Conservation (phyloP, 2,888 invertebrate genomes). For the Rhagonycha fulva region DNA sequence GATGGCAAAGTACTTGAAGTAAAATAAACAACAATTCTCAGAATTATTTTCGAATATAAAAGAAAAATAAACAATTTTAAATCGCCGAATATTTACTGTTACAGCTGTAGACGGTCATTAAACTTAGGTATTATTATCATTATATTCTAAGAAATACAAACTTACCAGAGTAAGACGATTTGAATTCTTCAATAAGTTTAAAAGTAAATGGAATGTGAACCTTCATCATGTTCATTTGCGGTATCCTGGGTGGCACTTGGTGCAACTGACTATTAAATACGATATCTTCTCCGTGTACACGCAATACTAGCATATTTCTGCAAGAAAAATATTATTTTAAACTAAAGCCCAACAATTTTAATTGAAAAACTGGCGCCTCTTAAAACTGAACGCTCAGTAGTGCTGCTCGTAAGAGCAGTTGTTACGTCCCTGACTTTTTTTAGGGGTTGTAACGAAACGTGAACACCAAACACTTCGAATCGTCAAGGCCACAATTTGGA, state of each 20-base stretch:
- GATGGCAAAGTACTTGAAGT: not conserved
- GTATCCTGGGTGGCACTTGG: constrained; percentile 63
- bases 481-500: not conserved
- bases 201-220: constrained; percentile 84
- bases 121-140: not conserved
- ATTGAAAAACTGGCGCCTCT: not conserved
- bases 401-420: not conserved
- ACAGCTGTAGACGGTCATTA: not conserved
- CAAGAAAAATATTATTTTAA: constrained; percentile 35
- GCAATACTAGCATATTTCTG: constrained; percentile 79
- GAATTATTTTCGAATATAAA: not conserved
- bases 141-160: constrained; percentile 17
- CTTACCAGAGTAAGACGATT: constrained; percentile 73
- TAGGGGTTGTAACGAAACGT: not conserved
- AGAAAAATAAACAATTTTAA: not conserved
- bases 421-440: not conserved
- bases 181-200: constrained; percentile 72
- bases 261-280: constrained; percentile 58
- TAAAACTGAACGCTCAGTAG: not conserved
- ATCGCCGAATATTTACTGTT: not conserved
- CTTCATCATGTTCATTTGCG: constrained; percentile 81
- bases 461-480: not conserved
- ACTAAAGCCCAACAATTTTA: not conserved
- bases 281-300: constrained; percentile 72
- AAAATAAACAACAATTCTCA: not conserved